Conservation (phyloP, 2,797 vertebrate species). For the Eurystomus glaucurus region DNA sequence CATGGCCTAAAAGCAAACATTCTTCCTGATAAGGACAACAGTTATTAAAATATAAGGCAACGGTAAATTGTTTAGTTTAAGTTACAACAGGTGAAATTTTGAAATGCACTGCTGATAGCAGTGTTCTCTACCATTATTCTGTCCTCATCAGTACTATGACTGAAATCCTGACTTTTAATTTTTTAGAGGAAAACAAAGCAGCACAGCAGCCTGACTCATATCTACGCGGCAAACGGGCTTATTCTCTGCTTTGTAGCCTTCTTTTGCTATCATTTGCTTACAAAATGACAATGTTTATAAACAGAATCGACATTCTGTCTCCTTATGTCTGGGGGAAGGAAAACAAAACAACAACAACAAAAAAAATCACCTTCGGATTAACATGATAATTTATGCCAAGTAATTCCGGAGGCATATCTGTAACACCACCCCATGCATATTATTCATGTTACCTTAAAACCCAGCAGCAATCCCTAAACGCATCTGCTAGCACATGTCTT, state of each 20-base stretch:
- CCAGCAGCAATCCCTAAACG: background rate
- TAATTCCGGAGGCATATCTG: background rate
- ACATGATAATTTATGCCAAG: constrained; percentile 13
- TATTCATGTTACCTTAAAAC: background rate
- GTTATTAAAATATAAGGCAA: background rate
- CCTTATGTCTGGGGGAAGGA: background rate
- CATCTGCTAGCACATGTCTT: background rate
- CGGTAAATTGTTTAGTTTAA: background rate
- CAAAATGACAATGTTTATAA: constrained; percentile 8
- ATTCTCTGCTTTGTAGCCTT: background rate
- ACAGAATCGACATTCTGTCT: constrained; percentile 32
- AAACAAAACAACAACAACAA: background rate
- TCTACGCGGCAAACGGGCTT: background rate
- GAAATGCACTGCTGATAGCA: background rate
- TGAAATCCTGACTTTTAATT: background rate
- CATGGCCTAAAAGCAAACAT: constrained; percentile 19
- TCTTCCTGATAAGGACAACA: background rate
- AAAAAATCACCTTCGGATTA: background rate
- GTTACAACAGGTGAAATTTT: constrained; percentile 6
- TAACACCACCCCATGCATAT: background rate
- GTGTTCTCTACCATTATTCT: background rate
- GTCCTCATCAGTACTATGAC: fast-evolving
- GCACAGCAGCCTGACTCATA: background rate
- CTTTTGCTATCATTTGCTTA: background rate
- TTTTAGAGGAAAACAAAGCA: constrained; percentile 46